These are phyloP conservation scores for Drosophila elegans DNA, from an alignment of 1,140 invertebrate species.

Conservation along the genomic window DNA sequence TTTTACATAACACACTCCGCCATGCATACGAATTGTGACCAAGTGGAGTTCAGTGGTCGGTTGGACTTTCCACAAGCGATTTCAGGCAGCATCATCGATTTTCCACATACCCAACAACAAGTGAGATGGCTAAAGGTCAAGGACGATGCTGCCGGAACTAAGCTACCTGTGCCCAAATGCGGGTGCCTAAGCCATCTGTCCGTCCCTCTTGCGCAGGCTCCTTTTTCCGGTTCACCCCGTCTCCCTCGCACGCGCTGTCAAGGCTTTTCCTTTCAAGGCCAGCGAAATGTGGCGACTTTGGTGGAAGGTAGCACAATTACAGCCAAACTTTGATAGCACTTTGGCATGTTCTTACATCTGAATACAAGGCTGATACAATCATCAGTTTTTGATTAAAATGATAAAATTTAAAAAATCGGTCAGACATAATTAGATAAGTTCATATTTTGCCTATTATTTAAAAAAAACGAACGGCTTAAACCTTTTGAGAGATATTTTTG, in stretches of 20 bases:
- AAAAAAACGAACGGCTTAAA: too few species aligned
- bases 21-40: constrained; percentile 64
- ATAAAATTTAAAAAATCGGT: too few species aligned
- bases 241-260: constrained; percentile 30
- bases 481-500: too few species aligned
- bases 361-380: not conserved
- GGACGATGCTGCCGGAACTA: constrained; percentile 50
- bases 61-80: not conserved
- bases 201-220: constrained; percentile 50
- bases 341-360: not conserved
- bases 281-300: constrained; percentile 40
- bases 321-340: constrained; percentile 22
- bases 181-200: constrained; percentile 14
- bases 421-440: too few species aligned
- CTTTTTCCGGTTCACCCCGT: constrained; percentile 3
- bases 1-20: constrained; percentile 66
- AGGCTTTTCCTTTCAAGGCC: constrained; percentile 76
- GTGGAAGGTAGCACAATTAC: constrained; percentile 2
- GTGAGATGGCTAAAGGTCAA: constrained; percentile 68
- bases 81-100: constrained; percentile 50
- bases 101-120: constrained; percentile 65
- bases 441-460: too few species aligned
- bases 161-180: constrained; percentile 58
- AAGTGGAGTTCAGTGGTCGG: constrained; percentile 14
- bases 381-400: not conserved